A percentile compares a stretch with the other conserved stretches of the same genome.
Evolutionary conservation across 2,888 invertebrate species (phyloP).

Genomic region (Neelides folsomi): DNA sequence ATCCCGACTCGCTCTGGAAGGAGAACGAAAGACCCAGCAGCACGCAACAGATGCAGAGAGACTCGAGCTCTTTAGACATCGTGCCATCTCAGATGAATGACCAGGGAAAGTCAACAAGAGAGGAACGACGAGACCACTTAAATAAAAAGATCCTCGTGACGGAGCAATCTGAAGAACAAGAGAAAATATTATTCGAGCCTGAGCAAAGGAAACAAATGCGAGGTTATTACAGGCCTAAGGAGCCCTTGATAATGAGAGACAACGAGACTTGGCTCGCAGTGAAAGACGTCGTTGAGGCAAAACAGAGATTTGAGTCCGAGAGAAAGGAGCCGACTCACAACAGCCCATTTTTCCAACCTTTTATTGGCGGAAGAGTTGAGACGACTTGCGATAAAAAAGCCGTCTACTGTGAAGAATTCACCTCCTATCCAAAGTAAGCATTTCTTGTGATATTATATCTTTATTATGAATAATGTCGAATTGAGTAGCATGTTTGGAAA

Average conservation of each 20-base stretch:
- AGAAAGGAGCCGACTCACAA: neutral
- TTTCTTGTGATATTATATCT: neutral
- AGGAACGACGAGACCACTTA: no score
- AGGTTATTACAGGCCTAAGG: no score
- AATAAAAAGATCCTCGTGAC: no score
- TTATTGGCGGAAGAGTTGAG: slow-evolving; percentile 3
- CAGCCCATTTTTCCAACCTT: neutral
- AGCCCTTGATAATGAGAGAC: neutral
- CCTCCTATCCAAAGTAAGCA: slow-evolving; percentile 25
- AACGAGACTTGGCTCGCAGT: slow-evolving; percentile 1
- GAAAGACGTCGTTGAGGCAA: neutral
- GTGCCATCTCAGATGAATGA: no score
- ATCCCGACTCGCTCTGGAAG: no score
- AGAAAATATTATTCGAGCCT: no score
- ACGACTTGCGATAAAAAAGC: slow-evolving; percentile 9
- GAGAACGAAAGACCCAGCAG: slow-evolving; percentile 14
- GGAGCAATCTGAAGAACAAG: no score
- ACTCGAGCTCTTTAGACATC: neutral
- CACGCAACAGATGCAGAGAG: slow-evolving; percentile 21
- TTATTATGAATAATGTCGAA: neutral
- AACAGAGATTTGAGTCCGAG: neutral
- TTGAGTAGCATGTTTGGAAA: neutral
- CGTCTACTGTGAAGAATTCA: slow-evolving; percentile 23
- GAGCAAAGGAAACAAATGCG: no score
- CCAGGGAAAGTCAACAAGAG: no score